Evolutionary conservation across 2,888 invertebrate genomes (phyloP), one percentile per base, ranked within the genome.

Genomic region (Ormyrus labotus): DNA sequence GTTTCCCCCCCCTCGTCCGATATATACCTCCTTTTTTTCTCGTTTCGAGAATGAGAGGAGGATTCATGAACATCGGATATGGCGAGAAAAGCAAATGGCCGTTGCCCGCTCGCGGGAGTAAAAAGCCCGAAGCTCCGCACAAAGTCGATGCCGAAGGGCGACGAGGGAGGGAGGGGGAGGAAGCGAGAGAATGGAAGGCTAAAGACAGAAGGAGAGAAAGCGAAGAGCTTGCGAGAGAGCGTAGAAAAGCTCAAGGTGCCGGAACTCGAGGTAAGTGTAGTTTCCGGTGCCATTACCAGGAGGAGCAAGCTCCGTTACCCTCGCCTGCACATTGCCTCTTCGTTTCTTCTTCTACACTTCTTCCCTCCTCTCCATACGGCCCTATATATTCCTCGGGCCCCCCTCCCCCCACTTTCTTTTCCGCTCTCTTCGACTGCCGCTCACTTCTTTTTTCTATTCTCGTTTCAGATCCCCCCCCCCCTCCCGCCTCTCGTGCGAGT

Each of bases 231-330:
- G 53, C 50, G 19, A 19, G 19, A 19, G 19, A 19, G 68, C 63
- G 48, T 72, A 63, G 82, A 83, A 82, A 84, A 84, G 82, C 84
- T 86, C 84, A 85, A 87, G 85, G 84, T 85, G 84, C 84, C 87
- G 88, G 88, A 88, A 87, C 84, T 85, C 77, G 75, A 80, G 87
- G 84, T 87, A 89, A 88, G 87, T 88, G 88, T 88, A 87, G 87
- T 86, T 88, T 88, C 88, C 87, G 86, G 86, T 85, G 86, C 88
- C 85, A 89, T 88, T 89, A 88, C 87, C 86, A 85, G 84, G 72
- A 82, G 83, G 73, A 85, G 78, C 84, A 76, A 77, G 83, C 84
- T 83, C 83, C 84, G 84, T 84, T 86, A 84, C 82, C 83, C 84
- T 75, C 83, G 83, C 81, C 83, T 78, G 83, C 81, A 76, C 83